Conservation (phyloP, 2,888 invertebrate genomes). For the Colostygia pectinataria region DNA sequence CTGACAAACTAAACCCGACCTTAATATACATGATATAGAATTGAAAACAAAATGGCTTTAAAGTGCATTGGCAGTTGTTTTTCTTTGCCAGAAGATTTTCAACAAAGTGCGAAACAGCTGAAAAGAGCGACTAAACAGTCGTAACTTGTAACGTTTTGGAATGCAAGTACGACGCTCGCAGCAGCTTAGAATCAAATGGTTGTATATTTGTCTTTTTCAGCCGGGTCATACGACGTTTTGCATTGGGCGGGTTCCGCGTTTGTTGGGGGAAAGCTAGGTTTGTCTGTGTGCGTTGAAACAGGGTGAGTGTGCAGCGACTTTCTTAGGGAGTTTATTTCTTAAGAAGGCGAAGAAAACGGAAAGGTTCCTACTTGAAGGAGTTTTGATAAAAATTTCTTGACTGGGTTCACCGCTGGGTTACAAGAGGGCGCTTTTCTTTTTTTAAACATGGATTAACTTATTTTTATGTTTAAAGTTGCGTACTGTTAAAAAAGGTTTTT, state of each 20-base stretch:
- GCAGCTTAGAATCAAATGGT: constrained; percentile 21
- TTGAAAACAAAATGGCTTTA: constrained; percentile 24
- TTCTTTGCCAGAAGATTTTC: constrained; percentile 34
- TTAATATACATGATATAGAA: fast-evolving
- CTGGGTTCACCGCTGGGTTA: constrained; percentile 51
- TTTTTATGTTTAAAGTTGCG: neutral
- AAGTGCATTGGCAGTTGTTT: constrained; percentile 39
- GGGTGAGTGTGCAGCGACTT: constrained; percentile 59
- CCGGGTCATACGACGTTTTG: constrained; percentile 44
- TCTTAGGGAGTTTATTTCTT: constrained; percentile 76
- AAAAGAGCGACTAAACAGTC: constrained; percentile 25
- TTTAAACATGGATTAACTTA: constrained; percentile 26
- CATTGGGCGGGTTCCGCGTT: constrained; percentile 30
- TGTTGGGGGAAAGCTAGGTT: constrained; percentile 40
- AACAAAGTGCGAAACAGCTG: constrained; percentile 37
- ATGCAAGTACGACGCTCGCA: constrained; percentile 1
- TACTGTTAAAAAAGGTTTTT: neutral
- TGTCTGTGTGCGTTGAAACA: constrained; percentile 48
- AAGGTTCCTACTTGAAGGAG: constrained; percentile 75
- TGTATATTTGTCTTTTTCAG: constrained; percentile 15
- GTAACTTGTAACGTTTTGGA: constrained; percentile 40
- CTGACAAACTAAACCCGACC: constrained; percentile 33
- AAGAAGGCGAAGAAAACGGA: constrained; percentile 79
- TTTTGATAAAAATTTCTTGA: constrained; percentile 72
- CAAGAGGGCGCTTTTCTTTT: constrained; percentile 65